A percentile compares a stretch with the other conserved stretches of the same genome.
Evolutionary conservation across 2,888 invertebrate genomes (phyloP).

Genomic region (Clostera curtula): DNA sequence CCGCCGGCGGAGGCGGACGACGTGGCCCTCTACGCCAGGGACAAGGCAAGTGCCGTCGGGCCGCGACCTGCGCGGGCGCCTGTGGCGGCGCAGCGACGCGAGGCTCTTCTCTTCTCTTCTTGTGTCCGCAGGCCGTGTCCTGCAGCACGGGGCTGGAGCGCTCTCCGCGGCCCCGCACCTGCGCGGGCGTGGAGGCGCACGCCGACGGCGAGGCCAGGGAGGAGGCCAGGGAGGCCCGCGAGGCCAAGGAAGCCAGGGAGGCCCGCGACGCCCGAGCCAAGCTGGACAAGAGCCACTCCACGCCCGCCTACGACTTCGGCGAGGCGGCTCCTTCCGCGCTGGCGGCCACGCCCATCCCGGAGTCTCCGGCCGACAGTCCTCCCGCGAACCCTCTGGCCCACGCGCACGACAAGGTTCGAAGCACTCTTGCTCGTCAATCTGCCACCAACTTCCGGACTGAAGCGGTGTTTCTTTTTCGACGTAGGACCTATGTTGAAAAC

Average conservation of each 20-base stretch:
- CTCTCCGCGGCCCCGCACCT: constrained; percentile 80
- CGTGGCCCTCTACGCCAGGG: constrained; percentile 77
- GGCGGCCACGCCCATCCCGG: constrained; percentile 44
- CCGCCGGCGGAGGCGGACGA: constrained; percentile 54
- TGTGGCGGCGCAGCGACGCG: too few relatives aligned
- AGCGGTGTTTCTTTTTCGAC: too few relatives aligned
- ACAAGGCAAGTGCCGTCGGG: constrained; percentile 63
- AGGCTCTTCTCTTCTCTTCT: too few relatives aligned
- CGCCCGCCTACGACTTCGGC: constrained; percentile 84
- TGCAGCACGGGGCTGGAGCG: constrained; percentile 84
- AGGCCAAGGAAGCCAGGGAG: constrained; percentile 6
- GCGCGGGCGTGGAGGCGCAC: constrained; percentile 62
- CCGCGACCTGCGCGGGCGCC: too few relatives aligned
- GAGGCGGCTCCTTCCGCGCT: constrained; percentile 25
- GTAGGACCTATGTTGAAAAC: too few relatives aligned
- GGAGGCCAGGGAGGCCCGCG: constrained; percentile 32
- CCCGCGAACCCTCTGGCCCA: constrained; percentile 11
- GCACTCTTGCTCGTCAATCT: too few relatives aligned
- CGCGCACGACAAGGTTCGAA: constrained; percentile 8
- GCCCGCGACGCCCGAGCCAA: constrained; percentile 42
- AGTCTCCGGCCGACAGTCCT: constrained; percentile 43
- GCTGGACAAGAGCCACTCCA: constrained; percentile 87
- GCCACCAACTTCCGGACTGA: too few relatives aligned
- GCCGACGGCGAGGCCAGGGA: constrained; percentile 15
- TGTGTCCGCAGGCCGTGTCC: constrained; percentile 75